A percentile compares a stretch with the other conserved stretches of the same genome.
Conservation (phyloP, 2,888 invertebrate genomes). For the Lampropteryx suffumata region DNA sequence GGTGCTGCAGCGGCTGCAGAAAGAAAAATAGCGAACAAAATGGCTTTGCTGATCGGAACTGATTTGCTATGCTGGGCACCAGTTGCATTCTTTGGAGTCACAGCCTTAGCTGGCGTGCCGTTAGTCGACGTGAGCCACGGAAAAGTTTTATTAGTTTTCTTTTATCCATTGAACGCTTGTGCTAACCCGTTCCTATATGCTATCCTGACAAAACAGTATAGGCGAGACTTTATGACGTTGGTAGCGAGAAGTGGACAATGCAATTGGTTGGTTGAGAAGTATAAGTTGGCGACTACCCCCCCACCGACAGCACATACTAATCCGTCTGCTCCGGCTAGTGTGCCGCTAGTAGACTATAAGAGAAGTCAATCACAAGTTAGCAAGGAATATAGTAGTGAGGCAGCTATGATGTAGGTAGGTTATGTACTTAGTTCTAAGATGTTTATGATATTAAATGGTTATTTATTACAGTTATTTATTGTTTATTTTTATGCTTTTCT, state of each 20-base stretch:
- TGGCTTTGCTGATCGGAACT: constrained; percentile 94
- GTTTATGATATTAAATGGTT: constrained; percentile 58
- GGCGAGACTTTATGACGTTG: constrained; percentile 87
- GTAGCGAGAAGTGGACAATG: constrained; percentile 84
- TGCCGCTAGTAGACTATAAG: constrained; percentile 68
- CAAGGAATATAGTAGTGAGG: constrained; percentile 57
- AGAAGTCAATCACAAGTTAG: constrained; percentile 57
- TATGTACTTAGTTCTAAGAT: constrained; percentile 45
- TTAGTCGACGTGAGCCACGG: constrained; percentile 91
- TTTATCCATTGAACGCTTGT: constrained; percentile 95
- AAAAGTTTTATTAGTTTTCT: constrained; percentile 93
- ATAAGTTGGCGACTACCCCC: constrained; percentile 69
- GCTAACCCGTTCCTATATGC: constrained; percentile 97
- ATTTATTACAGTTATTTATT: constrained; percentile 53
- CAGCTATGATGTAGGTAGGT: constrained; percentile 42
- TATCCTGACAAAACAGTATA: constrained; percentile 93
- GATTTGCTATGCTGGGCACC: constrained; percentile 94
- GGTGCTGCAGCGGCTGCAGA: constrained; percentile 84
- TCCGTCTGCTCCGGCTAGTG: constrained; percentile 58
- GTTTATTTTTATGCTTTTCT: too few species aligned
- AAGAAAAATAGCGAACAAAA: constrained; percentile 93
- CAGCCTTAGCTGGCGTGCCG: constrained; percentile 92
- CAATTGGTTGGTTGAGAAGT: constrained; percentile 67
- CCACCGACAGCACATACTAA: constrained; percentile 73
- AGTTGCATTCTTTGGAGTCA: constrained; percentile 93